Conservation (phyloP, 2,113 vertebrate genomes). For the Sterna hirundo region DNA sequence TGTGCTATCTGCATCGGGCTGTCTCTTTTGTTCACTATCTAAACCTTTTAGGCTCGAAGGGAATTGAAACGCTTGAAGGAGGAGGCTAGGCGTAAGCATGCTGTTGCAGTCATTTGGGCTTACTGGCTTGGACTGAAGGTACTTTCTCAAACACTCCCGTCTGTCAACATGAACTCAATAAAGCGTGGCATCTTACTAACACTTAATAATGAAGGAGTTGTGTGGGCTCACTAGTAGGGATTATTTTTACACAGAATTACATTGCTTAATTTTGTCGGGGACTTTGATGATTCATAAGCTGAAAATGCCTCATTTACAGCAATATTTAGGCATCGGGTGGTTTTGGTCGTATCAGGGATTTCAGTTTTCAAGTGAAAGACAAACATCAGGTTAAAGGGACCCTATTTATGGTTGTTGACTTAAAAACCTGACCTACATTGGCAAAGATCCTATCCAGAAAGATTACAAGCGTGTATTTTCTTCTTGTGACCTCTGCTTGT, state of each 20-base stretch:
- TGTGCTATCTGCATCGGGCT: constrained; percentile 73
- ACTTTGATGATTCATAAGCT: neutral
- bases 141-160: constrained; percentile 70
- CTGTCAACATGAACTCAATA: constrained; percentile 16
- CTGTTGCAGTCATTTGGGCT: constrained; percentile 99
- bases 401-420: neutral
- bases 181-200: constrained; percentile 71
- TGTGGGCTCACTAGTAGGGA: neutral
- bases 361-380: neutral
- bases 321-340: neutral
- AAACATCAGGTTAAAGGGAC: neutral
- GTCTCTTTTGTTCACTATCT: constrained; percentile 79
- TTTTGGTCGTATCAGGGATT: neutral
- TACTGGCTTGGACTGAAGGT: constrained; percentile 99
- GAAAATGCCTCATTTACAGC: neutral
- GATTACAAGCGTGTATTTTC: constrained; percentile 37
- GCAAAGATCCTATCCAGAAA: neutral
- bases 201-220: neutral
- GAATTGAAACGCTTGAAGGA: constrained; percentile 97
- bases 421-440: neutral
- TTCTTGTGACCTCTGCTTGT: neutral
- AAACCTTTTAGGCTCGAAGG: constrained; percentile 94
- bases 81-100: constrained; percentile 96
- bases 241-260: neutral
- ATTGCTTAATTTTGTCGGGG: neutral